Conservation (phyloP, 2,888 invertebrate species). For the Cerastis rubricosa region DNA sequence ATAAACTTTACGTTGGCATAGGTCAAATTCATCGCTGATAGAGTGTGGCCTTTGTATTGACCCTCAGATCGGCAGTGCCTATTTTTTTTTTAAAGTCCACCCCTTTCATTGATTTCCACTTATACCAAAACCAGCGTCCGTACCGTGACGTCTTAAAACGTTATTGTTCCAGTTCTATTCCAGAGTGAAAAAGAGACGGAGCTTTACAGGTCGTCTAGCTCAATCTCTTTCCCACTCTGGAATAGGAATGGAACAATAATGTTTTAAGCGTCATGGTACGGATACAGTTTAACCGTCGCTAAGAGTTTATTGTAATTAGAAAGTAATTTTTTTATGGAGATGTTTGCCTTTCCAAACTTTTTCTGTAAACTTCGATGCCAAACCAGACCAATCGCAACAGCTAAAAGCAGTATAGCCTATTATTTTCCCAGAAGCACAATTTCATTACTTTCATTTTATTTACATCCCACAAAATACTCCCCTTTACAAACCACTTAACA, state of each 20-base stretch:
- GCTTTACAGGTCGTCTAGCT: too few relatives aligned
- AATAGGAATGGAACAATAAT: too few relatives aligned
- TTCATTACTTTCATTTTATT: conserved; percentile 6
- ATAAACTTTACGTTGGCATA: not conserved
- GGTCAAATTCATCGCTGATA: not conserved
- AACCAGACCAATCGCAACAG: not conserved
- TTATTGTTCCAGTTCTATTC: too few relatives aligned
- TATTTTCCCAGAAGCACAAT: not conserved
- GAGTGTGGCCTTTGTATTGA: not conserved
- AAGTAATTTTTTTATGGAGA: not conserved
- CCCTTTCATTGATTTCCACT: not conserved
- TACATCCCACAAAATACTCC: conserved; percentile 10
- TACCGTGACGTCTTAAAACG: too few relatives aligned
- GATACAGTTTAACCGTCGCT: too few relatives aligned
- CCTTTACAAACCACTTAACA: conserved; percentile 26
- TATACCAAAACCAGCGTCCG: too few relatives aligned
- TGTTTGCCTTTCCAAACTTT: too few relatives aligned
- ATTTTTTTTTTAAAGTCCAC: not conserved
- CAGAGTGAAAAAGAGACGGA: too few relatives aligned
- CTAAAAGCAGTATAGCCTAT: not conserved
- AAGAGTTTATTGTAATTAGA: not conserved
- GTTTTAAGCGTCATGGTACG: too few relatives aligned
- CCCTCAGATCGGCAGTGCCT: not conserved
- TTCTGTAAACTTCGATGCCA: not conserved
- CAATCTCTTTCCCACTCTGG: too few relatives aligned